Base-by-base conservation (phyloP, 2,888 invertebrate genomes). In the Diogma glabrata region DNA sequence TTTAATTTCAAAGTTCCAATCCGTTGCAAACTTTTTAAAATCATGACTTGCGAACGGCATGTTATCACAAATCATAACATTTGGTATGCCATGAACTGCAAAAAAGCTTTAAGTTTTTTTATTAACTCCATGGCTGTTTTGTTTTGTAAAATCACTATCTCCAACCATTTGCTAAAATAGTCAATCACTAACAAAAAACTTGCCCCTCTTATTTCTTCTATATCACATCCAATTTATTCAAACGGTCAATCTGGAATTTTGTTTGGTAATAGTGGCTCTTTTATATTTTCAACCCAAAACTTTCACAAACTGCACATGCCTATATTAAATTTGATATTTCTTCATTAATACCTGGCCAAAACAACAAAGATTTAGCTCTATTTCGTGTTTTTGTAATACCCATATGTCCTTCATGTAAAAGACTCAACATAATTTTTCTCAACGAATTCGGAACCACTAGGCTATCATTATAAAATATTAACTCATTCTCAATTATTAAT, bases 141-240 rank as follows among this genome's bases (percentile, higher is more conserved):
- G 16, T 46, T 47, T 12, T 26, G 9, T 2, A 55, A 33, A 1
- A 9, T 24, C 12, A 33, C 43, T n/a, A 55, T 43, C 26, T 57
- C 56, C 12, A 57, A 22, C 26, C 20, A 57, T 51, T 55, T 53
- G 4, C 53, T 53, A 33, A 43, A 56, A 23, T 53, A 54, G 36
- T 56, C 58, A 4, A 47, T 48, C 9, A 54, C 47, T 10, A 57
- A 30, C 40, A 28, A 57, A 20, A 47, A 47, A 57, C 7, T 55
- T 50, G 51, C 33, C 33, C 22, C 36, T n/a, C 38, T 43, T 17
- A 46, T 23, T 30, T 54, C 53, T 14, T 33, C 23, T 16, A 53
- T 49, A 38, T 53, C 53, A 24, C 47, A 33, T 12, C 53, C 48
- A 12, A 51, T 46, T 48, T 53, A 51, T 20, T 45, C n/a, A 47